Evolutionary conservation across 1,140 invertebrate species (phyloP).

Genomic region (Tetramorium parvispinum): DNA sequence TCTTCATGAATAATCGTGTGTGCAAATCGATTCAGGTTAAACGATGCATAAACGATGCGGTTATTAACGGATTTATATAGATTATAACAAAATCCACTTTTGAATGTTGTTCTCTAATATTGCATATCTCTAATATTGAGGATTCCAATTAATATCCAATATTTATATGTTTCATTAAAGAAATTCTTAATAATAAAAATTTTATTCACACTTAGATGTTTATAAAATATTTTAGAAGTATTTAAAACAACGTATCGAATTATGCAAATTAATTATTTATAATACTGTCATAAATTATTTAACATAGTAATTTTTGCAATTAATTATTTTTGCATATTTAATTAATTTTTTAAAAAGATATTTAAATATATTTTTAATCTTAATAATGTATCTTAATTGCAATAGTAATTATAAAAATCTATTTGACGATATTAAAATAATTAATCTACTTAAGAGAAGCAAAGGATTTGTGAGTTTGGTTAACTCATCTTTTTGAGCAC

Average conservation of each 20-base stretch:
- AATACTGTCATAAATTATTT: background rate
- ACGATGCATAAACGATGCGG: background rate
- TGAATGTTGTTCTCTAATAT: background rate
- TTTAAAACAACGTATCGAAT: background rate
- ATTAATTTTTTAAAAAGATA: background rate
- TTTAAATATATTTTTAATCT: background rate
- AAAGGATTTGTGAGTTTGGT: background rate
- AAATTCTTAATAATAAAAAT: conserved; percentile 5
- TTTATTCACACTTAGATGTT: background rate
- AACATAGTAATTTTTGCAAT: background rate
- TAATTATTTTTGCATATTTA: background rate
- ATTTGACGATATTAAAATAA: background rate
- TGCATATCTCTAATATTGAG: background rate
- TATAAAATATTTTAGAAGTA: background rate
- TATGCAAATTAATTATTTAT: background rate
- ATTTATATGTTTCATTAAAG: background rate
- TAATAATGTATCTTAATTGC: background rate
- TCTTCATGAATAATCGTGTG: conserved; percentile 1
- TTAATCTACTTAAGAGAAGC: background rate
- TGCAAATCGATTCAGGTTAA: background rate
- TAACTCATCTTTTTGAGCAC: background rate
- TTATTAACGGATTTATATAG: background rate
- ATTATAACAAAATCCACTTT: background rate
- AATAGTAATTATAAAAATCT: background rate
- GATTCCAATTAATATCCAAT: background rate